Evolutionary conservation across 2,797 vertebrate species (phyloP).

Genomic region (Lagocephalus sceleratus): DNA sequence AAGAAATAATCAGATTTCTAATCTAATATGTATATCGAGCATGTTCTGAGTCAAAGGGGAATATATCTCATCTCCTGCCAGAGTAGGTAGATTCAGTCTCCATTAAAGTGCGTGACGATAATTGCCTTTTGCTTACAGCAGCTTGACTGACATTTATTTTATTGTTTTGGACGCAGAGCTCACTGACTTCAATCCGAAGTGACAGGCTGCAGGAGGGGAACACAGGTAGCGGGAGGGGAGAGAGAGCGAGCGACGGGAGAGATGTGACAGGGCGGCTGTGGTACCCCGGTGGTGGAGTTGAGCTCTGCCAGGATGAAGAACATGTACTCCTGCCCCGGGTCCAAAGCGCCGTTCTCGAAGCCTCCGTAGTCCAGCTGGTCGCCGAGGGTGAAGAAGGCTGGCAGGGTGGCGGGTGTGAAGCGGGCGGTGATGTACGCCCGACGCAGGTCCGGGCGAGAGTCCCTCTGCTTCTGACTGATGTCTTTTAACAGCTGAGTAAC

Average conservation of each 20-base stretch:
- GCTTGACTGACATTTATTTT: constrained; percentile 60
- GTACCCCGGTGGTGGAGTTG: constrained; percentile 87
- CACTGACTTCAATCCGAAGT: constrained; percentile 55
- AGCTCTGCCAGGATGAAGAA: constrained; percentile 94
- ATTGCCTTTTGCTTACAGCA: constrained; percentile 59
- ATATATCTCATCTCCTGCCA: constrained; percentile 39
- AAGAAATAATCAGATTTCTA: constrained; percentile 30
- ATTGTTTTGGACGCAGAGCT: constrained; percentile 57
- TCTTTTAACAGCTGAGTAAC: constrained; percentile 85
- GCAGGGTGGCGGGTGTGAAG: constrained; percentile 84
- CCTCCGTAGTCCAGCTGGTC: constrained; percentile 94
- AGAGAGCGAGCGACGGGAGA: constrained; percentile 14
- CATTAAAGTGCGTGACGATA: constrained; percentile 50
- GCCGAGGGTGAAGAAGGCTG: constrained; percentile 87
- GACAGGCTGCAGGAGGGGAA: constrained; percentile 49
- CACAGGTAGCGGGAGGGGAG: constrained; percentile 3
- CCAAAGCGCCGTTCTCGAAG: constrained; percentile 91
- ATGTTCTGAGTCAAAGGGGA: constrained; percentile 35
- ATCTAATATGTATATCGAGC: constrained; percentile 44
- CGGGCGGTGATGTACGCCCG: constrained; percentile 92
- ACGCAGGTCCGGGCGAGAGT: constrained; percentile 86
- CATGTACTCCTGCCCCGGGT: constrained; percentile 90
- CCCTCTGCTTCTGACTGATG: constrained; percentile 82
- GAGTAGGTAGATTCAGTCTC: constrained; percentile 39
- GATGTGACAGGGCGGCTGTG: constrained; percentile 31